Base-by-base conservation (phyloP, 2,113 vertebrate genomes). In the Motacilla alba region DNA sequence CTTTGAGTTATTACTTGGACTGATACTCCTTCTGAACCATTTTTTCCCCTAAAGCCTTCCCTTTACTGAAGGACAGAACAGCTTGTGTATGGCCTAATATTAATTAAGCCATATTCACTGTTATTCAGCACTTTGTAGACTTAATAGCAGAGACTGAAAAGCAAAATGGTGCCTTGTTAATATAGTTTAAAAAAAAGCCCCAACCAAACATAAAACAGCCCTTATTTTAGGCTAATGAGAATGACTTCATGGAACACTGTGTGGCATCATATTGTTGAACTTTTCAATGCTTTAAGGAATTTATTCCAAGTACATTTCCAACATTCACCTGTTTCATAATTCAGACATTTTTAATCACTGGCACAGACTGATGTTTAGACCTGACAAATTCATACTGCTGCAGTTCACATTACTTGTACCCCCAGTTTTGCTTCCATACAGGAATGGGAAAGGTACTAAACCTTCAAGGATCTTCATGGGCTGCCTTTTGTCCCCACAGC, bases 401-500 rank as follows among this genome's bases (percentile, higher is more conserved):
- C 24, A 6, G 3, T 12, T 30, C 37, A 0, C 26, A 3, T 67
- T 35, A 3, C 46, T 68, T n/a, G 5, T 30, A 74, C 18, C 13
- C 67, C 13, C 20, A 44, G 18, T 66, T 95, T 70, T 33, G 8
- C 35, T 81, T 56, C 39, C 4, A 19, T 50, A 0, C 24, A 9
- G 60, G 43, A 50, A 46, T 59, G 30, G 53, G 53, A 23, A 78
- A 26, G 15, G 14, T 41, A 11, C 33, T 35, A 39, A 70, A 19
- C 50, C 31, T 93, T n/a, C 26, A 58, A 59, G 75, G 28, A 19
- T 15, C 55, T 88, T 62, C 23, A 68, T 17, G 9, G 2, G 13
- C 17, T 91, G 26, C 72, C 37, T 67, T 66, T 95, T 73, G 90
- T 66, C 13, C 96, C 70, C 44, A 10, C 96, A 99, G 99, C 99